Percentiles rank a stretch among this genome's conserved stretches.
Evolutionary conservation across 2,888 invertebrate species (phyloP).

Genomic region (Erebia epiphron): DNA sequence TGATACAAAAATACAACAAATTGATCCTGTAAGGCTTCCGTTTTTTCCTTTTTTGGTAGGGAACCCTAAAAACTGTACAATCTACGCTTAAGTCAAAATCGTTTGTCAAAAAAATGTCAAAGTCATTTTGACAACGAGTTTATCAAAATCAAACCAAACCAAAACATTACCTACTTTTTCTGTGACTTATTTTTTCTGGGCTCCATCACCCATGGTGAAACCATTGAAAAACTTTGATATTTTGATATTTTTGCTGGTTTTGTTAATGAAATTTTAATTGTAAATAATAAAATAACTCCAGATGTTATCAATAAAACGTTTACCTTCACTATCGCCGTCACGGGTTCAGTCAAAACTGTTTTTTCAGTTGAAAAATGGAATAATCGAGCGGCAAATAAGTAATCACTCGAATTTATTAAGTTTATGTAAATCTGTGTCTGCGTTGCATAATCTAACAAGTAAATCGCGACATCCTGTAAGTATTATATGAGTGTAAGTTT

Average conservation of each 20-base stretch:
- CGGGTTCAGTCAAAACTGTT: conserved; percentile 62
- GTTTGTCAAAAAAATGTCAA: no score
- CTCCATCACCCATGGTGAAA: no score
- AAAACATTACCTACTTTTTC: no score
- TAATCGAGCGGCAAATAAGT: conserved; percentile 54
- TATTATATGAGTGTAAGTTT: conserved; percentile 1
- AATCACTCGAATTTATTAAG: conserved; percentile 55
- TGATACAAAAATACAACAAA: no score
- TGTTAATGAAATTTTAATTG: conserved; percentile 1
- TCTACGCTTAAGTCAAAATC: no score
- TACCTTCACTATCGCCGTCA: conserved; percentile 62
- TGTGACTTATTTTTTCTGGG: no score
- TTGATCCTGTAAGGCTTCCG: no score
- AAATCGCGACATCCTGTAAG: conserved; percentile 67
- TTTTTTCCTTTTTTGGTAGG: no score
- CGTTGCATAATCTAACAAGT: conserved; percentile 59
- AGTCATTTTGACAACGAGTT: no score
- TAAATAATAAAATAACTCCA: not conserved
- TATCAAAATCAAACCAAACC: no score
- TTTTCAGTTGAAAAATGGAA: conserved; percentile 50
- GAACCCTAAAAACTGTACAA: no score
- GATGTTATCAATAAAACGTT: conserved; percentile 69
- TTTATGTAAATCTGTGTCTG: conserved; percentile 66
- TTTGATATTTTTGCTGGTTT: not conserved
- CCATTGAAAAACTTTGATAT: no score